Evolutionary conservation across 2,888 invertebrate genomes (phyloP).

Genomic region (Brachylomia viminalis): DNA sequence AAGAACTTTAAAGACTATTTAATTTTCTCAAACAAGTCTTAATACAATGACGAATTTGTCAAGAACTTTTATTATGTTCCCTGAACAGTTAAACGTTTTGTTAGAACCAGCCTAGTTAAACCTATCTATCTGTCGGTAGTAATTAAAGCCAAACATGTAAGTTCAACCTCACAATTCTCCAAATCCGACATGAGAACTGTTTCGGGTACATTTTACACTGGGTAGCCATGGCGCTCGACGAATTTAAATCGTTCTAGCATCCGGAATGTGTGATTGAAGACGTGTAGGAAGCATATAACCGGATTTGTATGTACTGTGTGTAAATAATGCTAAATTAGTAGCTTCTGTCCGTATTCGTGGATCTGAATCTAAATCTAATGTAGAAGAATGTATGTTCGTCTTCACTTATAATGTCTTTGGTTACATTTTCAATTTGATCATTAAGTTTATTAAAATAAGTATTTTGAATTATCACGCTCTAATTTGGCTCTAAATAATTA

Average conservation of each 20-base stretch:
- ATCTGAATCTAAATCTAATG: conserved; percentile 17
- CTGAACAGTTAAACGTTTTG: not conserved
- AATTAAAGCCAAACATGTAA: conserved; percentile 4
- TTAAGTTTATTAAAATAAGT: not conserved
- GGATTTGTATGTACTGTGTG: conserved; percentile 58
- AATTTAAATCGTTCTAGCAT: conserved; percentile 74
- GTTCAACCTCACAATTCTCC: not conserved
- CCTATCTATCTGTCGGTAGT: not conserved
- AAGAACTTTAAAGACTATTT: not conserved
- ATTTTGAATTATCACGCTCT: not conserved
- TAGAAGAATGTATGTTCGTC: not conserved
- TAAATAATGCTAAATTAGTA: conserved; percentile 62
- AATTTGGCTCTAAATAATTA: not conserved
- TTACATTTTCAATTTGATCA: not conserved
- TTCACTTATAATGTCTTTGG: not conserved
- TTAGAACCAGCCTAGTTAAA: not conserved
- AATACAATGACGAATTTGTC: not conserved
- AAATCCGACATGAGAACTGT: conserved; percentile 25
- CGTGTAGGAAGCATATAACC: conserved; percentile 68
- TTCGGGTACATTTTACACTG: conserved; percentile 56
- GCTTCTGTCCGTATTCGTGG: conserved; percentile 12
- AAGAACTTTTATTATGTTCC: not conserved
- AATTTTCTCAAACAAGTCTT: not conserved
- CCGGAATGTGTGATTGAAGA: conserved; percentile 76
- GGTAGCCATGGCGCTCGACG: conserved; percentile 61